phyloP scores from a whole-genome alignment of 2,797 vertebrate species.

The Chiloscyllium punctatum region DNA sequence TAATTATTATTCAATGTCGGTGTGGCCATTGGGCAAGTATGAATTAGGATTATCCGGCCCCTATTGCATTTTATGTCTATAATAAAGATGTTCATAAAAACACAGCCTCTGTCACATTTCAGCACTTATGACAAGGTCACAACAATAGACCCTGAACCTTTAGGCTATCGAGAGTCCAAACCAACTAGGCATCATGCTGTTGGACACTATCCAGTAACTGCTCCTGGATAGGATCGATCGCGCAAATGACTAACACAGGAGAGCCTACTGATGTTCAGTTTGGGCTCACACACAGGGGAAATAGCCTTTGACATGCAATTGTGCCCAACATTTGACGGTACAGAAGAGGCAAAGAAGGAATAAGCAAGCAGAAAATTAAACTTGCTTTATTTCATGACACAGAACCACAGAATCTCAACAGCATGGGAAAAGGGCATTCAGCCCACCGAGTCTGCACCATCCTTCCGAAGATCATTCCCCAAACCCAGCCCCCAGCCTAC shows the following conservation, averaged over 20 bases:
- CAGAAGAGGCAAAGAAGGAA: background rate
- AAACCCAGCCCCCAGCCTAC: no score
- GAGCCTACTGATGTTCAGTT: background rate
- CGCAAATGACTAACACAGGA: background rate
- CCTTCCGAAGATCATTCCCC: no score
- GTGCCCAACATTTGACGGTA: background rate
- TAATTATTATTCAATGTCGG: background rate
- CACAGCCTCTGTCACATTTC: background rate
- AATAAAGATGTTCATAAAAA: background rate
- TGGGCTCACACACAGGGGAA: background rate
- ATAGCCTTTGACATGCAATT: background rate
- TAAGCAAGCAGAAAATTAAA: background rate
- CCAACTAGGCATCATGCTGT: background rate
- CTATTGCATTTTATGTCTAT: no score
- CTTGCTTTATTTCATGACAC: background rate
- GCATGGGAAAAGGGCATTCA: no score
- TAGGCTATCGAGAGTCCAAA: background rate
- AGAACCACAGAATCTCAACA: no score
- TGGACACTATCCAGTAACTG: background rate
- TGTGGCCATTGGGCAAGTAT: background rate
- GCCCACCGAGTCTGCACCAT: no score
- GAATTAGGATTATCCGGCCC: background rate
- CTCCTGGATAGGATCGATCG: background rate
- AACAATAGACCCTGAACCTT: background rate
- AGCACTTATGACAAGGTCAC: background rate